These are phyloP conservation scores for Deilephila elpenor DNA, from an alignment of 2,888 invertebrate species.

Conservation along the genomic window DNA sequence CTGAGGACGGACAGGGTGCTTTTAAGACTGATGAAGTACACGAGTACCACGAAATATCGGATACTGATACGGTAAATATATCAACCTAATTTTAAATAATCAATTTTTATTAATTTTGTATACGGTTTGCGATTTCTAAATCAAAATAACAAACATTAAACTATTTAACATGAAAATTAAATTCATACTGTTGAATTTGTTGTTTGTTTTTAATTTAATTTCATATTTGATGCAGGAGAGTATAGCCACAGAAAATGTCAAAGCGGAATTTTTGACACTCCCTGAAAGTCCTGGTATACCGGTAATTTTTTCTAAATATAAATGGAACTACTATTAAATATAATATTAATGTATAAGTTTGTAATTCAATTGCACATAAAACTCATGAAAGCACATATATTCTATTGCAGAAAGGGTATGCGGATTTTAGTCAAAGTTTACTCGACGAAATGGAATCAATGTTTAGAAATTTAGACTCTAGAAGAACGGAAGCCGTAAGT, in stretches of 20 bases:
- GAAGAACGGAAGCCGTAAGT: conserved; percentile 58
- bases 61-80: conserved; percentile 69
- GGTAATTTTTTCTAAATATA: conserved; percentile 42
- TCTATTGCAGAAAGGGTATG: conserved; percentile 62
- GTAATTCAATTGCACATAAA: no score
- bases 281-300: conserved; percentile 62
- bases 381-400: neutral
- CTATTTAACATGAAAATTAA: no score
- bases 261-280: conserved; percentile 48
- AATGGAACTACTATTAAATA: no score
- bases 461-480: conserved; percentile 86
- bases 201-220: conserved; percentile 4
- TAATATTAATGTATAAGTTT: no score
- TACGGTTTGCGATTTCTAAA: neutral
- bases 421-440: conserved; percentile 94
- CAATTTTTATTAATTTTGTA: neutral
- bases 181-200: neutral
- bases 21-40: conserved; percentile 65
- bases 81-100: neutral
- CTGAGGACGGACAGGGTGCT: conserved; percentile 50
- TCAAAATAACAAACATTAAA: neutral
- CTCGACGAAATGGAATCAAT: conserved; percentile 96
- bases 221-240: conserved; percentile 56
- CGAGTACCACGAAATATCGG: conserved; percentile 78
- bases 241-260: conserved; percentile 52